Evolutionary conservation across 2,797 vertebrate genomes (phyloP).

Genomic region (Enoplosus armatus): DNA sequence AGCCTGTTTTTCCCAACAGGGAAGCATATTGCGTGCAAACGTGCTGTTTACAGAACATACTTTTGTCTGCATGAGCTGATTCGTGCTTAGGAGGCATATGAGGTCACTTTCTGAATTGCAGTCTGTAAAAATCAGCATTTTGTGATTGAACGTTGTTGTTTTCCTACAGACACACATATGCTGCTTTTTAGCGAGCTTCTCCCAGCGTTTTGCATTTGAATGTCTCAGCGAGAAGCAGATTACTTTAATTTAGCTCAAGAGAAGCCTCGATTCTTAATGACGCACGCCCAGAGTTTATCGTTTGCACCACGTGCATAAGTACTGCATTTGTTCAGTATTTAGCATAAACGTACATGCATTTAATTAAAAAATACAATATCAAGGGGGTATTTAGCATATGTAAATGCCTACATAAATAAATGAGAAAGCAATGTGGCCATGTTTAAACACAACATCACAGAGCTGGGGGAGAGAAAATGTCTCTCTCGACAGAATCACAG

Average conservation of each 20-base stretch:
- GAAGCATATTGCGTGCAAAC: constrained; percentile 14
- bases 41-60: background rate
- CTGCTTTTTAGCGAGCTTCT: background rate
- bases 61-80: constrained; percentile 20
- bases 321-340: constrained; percentile 24
- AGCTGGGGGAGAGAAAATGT: background rate
- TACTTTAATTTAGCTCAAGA: constrained; percentile 2
- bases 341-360: constrained; percentile 27
- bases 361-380: constrained; percentile 31
- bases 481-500: constrained; percentile 2
- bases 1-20: background rate
- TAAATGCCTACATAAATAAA: constrained; percentile 12
- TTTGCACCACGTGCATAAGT: background rate
- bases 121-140: background rate
- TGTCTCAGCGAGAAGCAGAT: constrained; percentile 6
- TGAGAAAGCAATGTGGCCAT: background rate
- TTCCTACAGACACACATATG: background rate
- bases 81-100: background rate
- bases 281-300: background rate
- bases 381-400: constrained; percentile 25
- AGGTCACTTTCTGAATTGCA: background rate
- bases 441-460: constrained; percentile 3
- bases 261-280: background rate
- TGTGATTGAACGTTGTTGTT: background rate
- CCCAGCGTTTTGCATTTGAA: background rate